Evolutionary conservation across 2,797 vertebrate species (phyloP).

Genomic region (Arnoldichthys spilopterus): DNA sequence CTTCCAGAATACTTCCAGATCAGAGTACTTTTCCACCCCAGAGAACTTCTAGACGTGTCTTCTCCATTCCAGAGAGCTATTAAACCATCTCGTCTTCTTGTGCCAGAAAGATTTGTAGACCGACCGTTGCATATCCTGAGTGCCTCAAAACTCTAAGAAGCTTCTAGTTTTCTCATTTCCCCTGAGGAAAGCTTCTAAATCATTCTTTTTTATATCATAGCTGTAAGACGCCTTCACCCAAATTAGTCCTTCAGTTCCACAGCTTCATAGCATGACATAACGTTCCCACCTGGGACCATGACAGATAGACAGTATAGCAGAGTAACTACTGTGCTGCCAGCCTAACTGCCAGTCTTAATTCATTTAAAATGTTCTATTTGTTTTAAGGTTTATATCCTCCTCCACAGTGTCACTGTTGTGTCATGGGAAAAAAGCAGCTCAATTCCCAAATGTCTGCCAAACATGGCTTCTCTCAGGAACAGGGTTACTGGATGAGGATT

Average conservation of each 20-base stretch:
- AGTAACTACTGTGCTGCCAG: conserved; percentile 10
- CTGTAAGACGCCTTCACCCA: conserved; percentile 12
- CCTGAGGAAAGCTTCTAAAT: neutral
- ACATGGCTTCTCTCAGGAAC: conserved; percentile 14
- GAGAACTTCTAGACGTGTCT: neutral
- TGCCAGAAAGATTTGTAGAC: neutral
- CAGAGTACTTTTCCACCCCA: neutral
- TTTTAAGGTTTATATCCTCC: conserved; percentile 10
- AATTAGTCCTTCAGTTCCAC: conserved; percentile 21
- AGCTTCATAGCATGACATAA: conserved; percentile 1
- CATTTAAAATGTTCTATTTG: neutral
- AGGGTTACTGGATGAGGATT: conserved; percentile 41
- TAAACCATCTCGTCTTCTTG: neutral
- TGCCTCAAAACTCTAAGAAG: neutral
- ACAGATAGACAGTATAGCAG: neutral
- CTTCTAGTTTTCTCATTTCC: neutral
- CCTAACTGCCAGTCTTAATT: conserved; percentile 4
- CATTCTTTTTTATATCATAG: neutral
- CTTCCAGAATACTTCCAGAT: neutral
- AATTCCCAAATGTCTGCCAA: conserved; percentile 24
- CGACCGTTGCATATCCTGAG: neutral
- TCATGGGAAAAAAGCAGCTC: conserved; percentile 31
- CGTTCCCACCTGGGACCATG: conserved; percentile 6
- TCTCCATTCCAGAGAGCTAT: neutral
- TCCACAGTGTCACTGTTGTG: conserved; percentile 32